Conservation (phyloP, 1,140 invertebrate genomes). For the Drosophila arizonae region DNA sequence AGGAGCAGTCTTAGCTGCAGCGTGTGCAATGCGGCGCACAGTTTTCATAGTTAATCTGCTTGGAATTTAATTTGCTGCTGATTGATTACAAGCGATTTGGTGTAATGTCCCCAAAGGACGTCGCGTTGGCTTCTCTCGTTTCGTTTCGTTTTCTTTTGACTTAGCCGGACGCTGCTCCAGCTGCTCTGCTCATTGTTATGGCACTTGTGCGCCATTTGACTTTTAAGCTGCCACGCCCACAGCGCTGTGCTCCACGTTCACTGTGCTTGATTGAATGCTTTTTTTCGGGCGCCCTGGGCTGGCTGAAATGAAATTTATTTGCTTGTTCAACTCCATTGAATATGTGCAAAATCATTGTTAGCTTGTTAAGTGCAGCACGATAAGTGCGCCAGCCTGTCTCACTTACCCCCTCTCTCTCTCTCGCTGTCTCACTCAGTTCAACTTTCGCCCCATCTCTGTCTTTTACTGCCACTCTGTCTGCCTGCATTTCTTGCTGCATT, state of each 20-base stretch:
- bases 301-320: conserved; percentile 52
- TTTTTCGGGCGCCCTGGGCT: conserved; percentile 21
- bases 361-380: conserved; percentile 29
- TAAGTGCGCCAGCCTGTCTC: conserved; percentile 3
- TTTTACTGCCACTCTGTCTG: neutral
- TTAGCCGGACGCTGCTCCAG: conserved; percentile 26
- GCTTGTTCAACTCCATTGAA: conserved; percentile 65
- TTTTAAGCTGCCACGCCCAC: conserved; percentile 42
- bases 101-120: conserved; percentile 63
- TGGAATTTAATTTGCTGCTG: conserved; percentile 77
- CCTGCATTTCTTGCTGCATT: conserved; percentile 17
- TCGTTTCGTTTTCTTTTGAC: conserved; percentile 13
- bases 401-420: neutral
- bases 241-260: neutral
- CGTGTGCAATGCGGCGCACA: conserved; percentile 46
- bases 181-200: conserved; percentile 48
- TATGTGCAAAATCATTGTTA: conserved; percentile 44
- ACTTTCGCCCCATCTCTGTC: neutral
- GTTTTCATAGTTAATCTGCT: conserved; percentile 71
- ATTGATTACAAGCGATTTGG: conserved; percentile 78
- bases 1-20: neutral
- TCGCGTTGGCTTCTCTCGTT: neutral
- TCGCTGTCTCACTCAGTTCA: neutral
- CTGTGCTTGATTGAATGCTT: conserved; percentile 62
- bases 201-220: conserved; percentile 57